Conservation (phyloP, 2,888 invertebrate genomes). For the Spilarctia lutea region DNA sequence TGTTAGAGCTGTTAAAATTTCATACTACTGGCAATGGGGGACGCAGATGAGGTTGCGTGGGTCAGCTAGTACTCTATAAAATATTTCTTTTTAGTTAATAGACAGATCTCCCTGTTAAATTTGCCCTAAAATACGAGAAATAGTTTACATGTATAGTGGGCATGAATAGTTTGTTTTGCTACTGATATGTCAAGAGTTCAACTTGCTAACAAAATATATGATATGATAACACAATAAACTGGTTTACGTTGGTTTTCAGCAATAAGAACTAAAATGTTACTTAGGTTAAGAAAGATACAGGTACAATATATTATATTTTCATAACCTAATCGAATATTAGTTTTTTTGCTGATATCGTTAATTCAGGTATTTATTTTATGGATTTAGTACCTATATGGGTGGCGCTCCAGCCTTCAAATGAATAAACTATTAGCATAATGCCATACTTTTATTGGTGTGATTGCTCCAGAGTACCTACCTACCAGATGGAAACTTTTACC, state of each 20-base stretch:
- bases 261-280: constrained; percentile 33
- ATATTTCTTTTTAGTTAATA: too few species aligned
- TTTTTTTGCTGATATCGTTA: background rate
- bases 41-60: too few species aligned
- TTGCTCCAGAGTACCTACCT: too few species aligned
- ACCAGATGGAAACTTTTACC: too few species aligned
- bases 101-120: background rate
- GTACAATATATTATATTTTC: constrained; percentile 15
- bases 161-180: background rate
- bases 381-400: too few species aligned
- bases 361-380: background rate
- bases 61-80: too few species aligned
- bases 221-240: constrained; percentile 38
- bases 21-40: too few species aligned
- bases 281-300: constrained; percentile 43
- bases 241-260: constrained; percentile 44
- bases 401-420: too few species aligned
- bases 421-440: too few species aligned
- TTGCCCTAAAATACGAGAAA: background rate
- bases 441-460: too few species aligned
- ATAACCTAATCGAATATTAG: background rate
- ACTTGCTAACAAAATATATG: constrained; percentile 6
- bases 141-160: background rate
- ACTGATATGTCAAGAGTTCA: background rate
- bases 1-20: too few species aligned